These are phyloP conservation scores for Tribolium madens DNA, from an alignment of 1,140 invertebrate genomes.

Conservation along the genomic window DNA sequence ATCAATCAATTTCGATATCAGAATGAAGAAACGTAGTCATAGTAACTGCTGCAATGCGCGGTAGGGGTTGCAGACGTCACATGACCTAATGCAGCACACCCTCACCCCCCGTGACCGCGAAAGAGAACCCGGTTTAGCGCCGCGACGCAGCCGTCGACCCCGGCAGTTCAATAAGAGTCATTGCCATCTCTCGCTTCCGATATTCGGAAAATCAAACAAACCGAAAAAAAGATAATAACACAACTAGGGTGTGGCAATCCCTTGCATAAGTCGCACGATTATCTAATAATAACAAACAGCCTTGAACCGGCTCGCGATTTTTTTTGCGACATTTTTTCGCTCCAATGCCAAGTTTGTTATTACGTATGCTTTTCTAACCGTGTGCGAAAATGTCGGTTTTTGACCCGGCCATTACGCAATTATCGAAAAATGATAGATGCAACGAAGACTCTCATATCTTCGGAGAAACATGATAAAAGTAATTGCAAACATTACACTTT, in stretches of 20 bases:
- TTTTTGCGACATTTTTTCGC: conserved; percentile 19
- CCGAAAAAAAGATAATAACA: conserved; percentile 6
- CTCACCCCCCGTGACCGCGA: conserved; percentile 41
- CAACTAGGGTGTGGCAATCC: conserved; percentile 13
- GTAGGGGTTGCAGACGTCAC: conserved; percentile 59
- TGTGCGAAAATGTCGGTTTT: conserved; percentile 36
- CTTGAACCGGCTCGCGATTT: conserved; percentile 44
- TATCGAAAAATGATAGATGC: conserved; percentile 5
- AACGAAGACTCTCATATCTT: not conserved
- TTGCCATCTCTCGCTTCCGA: conserved; percentile 57
- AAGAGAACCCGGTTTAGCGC: conserved; percentile 46
- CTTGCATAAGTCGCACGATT: not conserved
- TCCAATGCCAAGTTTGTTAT: conserved; percentile 38
- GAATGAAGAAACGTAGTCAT: conserved; percentile 53
- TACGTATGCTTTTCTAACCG: not conserved
- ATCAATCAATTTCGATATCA: conserved; percentile 35
- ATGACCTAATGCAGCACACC: conserved; percentile 54
- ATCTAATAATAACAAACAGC: conserved; percentile 50
- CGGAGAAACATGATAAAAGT: conserved; percentile 22
- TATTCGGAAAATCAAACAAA: conserved; percentile 27
- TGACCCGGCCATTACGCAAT: conserved; percentile 20
- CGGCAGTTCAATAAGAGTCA: conserved; percentile 62
- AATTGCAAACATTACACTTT: conserved; percentile 30
- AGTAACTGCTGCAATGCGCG: conserved; percentile 58
- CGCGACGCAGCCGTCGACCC: conserved; percentile 57